Evolutionary conservation across 2,113 vertebrate species (phyloP), one percentile per base, ranked within the genome.

Genomic region (Pimephales promelas): DNA sequence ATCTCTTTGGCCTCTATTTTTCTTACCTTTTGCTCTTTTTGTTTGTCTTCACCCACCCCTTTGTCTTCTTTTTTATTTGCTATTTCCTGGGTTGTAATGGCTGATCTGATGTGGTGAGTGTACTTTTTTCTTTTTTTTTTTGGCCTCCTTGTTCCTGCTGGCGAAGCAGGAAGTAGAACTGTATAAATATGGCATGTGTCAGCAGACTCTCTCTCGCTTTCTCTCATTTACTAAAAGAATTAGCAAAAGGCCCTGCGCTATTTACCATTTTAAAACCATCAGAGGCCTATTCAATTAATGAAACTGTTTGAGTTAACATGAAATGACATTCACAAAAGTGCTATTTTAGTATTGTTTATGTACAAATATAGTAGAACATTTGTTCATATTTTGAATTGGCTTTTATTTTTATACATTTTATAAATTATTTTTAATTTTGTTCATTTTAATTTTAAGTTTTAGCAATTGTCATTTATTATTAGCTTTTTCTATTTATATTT

Each of bases 161-260:
- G 61, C 68, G 5, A 80, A 79, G 83, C 82, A 86, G 85, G 79
- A 71, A 80, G 71, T 10, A 18, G 6, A 45, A 43, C 57, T 70
- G 61, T 22, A 22, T 56, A 36, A 52, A 56, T 31, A 43, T 71
- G 24, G 26, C 72, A 73, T 81, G 43, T 87, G 82, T 87, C 86
- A 75, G 84, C 59, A 87, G 34, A 64, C 80, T 26, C 56, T 84
- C 6, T n/a, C 64, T 78, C 10, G 5, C 66, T n/a, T 7, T 47
- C 3, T 75, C 22, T 73, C 16, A 73, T 88, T 83, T 84, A 80
- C 78, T 78, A 47, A 81, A 31, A 28, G 20, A 62, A 83, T 85
- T 83, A 40, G 70, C 61, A 52, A 73, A 79, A 84, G 79, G n/a
- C 70, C 81, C 49, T 13, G 81, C 45, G 22, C 66, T 40, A 68